Conservation (phyloP, 2,797 vertebrate genomes). For the Phylloscopus collybita region DNA sequence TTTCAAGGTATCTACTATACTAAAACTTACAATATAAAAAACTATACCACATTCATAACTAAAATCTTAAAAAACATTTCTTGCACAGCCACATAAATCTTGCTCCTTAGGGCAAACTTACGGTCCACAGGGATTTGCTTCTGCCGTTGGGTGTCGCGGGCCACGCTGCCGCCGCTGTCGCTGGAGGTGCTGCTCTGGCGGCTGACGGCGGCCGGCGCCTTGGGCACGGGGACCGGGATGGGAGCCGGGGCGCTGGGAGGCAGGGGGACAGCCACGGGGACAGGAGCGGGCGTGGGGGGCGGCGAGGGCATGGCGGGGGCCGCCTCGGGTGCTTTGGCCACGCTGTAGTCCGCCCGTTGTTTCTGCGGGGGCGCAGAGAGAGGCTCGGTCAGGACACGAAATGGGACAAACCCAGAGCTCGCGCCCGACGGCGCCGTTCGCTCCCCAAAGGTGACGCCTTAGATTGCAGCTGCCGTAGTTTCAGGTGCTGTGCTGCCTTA, state of each 20-base stretch:
- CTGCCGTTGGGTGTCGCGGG: constrained; percentile 80
- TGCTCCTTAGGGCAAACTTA: constrained; percentile 72
- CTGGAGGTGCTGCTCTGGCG: constrained; percentile 86
- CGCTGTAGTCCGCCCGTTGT: constrained; percentile 81
- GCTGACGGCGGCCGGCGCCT: constrained; percentile 72
- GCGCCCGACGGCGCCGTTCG: neutral
- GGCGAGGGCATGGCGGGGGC: constrained; percentile 73
- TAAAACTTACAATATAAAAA: too few relatives aligned
- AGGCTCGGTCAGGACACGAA: neutral
- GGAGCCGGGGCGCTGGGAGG: constrained; percentile 74
- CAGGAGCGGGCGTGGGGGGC: constrained; percentile 69
- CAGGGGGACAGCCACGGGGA: constrained; percentile 77
- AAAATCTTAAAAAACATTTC: too few relatives aligned
- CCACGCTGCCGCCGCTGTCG: constrained; percentile 73
- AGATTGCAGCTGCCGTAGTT: too few relatives aligned
- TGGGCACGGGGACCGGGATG: constrained; percentile 60
- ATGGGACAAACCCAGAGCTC: neutral
- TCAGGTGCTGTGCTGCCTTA: too few relatives aligned
- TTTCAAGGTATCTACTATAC: too few relatives aligned
- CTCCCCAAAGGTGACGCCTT: neutral
- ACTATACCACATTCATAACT: too few relatives aligned
- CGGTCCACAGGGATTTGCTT: constrained; percentile 77
- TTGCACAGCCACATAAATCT: too few relatives aligned
- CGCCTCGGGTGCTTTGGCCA: constrained; percentile 66
- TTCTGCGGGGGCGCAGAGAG: constrained; percentile 80